Conservation (phyloP, 2,113 vertebrate genomes). For the Stigmatopora nigra region DNA sequence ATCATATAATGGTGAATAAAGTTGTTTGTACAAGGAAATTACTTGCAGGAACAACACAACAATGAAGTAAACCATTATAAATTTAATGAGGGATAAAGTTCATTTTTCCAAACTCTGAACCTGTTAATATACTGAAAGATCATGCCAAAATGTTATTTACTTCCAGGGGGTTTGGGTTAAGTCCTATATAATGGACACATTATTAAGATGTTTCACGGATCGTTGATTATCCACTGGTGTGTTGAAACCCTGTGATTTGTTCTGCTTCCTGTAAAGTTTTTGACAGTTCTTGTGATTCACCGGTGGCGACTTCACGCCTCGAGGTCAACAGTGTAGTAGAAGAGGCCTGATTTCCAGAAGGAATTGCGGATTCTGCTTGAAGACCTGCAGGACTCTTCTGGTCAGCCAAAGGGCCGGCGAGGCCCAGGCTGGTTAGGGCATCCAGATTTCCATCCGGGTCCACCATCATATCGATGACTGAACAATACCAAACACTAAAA, state of each 20-base stretch:
- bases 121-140: neutral
- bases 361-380: constrained; percentile 26
- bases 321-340: constrained; percentile 32
- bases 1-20: neutral
- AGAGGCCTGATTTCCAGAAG: constrained; percentile 45
- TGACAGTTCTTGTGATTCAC: constrained; percentile 25
- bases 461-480: constrained; percentile 94
- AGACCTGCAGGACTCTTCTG: constrained; percentile 69
- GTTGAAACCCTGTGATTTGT: constrained; percentile 69
- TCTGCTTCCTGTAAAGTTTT: constrained; percentile 61
- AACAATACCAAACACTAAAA: constrained; percentile 14
- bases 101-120: constrained; percentile 4
- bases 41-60: neutral
- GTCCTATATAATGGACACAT: constrained; percentile 13
- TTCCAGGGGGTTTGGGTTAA: neutral
- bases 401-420: constrained; percentile 73
- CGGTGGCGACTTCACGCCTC: constrained; percentile 16
- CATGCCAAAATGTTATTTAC: neutral
- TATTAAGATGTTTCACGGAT: constrained; percentile 11
- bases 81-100: neutral
- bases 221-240: constrained; percentile 67
- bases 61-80: neutral
- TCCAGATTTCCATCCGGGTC: constrained; percentile 93
- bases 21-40: neutral
- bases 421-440: constrained; percentile 80